Evolutionary conservation across 2,797 vertebrate genomes (phyloP), one percentile per base, ranked within the genome.

Genomic region (Scomberomorus guttatus): DNA sequence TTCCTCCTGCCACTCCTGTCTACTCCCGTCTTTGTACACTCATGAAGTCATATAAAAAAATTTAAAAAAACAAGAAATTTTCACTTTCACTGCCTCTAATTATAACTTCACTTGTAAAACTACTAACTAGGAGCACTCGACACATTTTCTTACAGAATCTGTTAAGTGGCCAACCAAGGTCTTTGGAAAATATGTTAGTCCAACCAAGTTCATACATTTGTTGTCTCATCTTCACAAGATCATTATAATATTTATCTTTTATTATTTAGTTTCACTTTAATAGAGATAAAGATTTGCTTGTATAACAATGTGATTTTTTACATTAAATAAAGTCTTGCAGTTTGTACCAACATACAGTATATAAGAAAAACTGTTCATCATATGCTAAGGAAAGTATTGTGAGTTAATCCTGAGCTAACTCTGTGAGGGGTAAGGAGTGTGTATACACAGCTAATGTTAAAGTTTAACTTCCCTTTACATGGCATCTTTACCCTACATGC

Each of bases 81-180:
- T 58, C 27, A 24, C 10, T 61, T n/a, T n/a, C n/a, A n/a, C n/a
- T 6, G 9, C 25, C 34, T 58, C 17, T 50, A 54, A 60, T 65
- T 32, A 14, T 37, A 54, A n/a, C 18, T 50, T 20, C 3, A 46
- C 22, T 39, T 14, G 1, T 13, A 72, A 70, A 70, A 71, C 17
- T 69, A n/a, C 8, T 34, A 57, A 24, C 6, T 3, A 24, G 25
- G 13, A 25, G 24, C 22, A 54, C 17, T 50, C 10, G n/a, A 42
- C 37, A 58, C 18, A 57, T 71, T 18, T 63, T 18, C 39, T 63
- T 50, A 37, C 17, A 48, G 29, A 57, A 62, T 25, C 48, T 29
- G 12, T 37, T 11, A 20, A 32, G 6, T 14, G 8, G 20, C 7
- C 29, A 32, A 5, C 5, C 29, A 6, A 32, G 5, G 29, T 32